A percentile compares a stretch with the other conserved stretches of the same genome.
These are phyloP conservation scores for Masnerella sp. DNA, from an alignment of 2,888 invertebrate species.

Conservation along the genomic window DNA sequence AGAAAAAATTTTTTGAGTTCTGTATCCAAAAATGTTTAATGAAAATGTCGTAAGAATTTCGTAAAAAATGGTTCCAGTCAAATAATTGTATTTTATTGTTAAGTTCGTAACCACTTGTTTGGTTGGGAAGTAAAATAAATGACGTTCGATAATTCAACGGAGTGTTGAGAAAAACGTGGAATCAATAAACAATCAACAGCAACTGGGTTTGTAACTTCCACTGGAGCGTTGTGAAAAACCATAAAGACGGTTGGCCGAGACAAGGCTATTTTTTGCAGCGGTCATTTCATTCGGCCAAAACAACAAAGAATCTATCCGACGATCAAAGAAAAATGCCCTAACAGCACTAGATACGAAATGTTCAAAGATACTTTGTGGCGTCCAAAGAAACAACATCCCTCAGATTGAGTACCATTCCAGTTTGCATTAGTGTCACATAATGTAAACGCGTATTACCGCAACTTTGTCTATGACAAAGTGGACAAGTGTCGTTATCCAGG, in stretches of 20 bases:
- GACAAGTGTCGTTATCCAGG: slow-evolving; percentile 46
- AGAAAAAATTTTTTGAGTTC: too few species aligned
- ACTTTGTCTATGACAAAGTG: slow-evolving; percentile 48
- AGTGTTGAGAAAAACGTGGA: neutral
- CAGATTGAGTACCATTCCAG: slow-evolving; percentile 36
- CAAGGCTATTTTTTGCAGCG: slow-evolving; percentile 37
- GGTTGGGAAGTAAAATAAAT: neutral
- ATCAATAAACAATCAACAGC: slow-evolving; percentile 4
- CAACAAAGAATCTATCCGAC: slow-evolving; percentile 48
- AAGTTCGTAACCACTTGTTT: too few species aligned
- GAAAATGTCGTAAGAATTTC: too few species aligned
- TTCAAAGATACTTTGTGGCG: slow-evolving; percentile 34
- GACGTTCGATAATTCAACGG: neutral
- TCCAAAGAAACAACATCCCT: slow-evolving; percentile 36
- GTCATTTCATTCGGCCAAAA: slow-evolving; percentile 31
- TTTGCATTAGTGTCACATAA: slow-evolving; percentile 30
- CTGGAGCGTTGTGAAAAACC: slow-evolving; percentile 12
- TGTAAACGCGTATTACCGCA: slow-evolving; percentile 34
- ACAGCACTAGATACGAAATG: slow-evolving; percentile 26
- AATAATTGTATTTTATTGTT: too few species aligned
- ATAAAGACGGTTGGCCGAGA: neutral
- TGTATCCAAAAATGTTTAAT: too few species aligned
- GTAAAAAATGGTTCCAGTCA: too few species aligned
- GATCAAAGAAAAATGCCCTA: slow-evolving; percentile 42
- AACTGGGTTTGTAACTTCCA: slow-evolving; percentile 14